Base-by-base conservation (phyloP, 2,797 vertebrate genomes). In the Gila robusta region DNA sequence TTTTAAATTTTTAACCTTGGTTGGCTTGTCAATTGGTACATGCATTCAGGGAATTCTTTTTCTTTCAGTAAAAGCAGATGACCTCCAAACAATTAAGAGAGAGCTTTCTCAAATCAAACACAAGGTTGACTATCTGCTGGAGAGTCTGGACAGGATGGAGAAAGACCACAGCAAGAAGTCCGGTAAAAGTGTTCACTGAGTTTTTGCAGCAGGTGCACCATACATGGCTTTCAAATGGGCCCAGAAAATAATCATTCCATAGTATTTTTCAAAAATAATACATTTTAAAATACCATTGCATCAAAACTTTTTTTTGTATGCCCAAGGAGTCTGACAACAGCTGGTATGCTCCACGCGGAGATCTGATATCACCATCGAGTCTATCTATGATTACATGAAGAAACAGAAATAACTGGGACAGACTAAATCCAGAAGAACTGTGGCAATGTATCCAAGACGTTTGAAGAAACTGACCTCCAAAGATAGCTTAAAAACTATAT, bases 51-150 rank as follows among this genome's bases (percentile, higher is more conserved):
- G 35, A 7, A 56, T 71, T 35, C 16, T 85, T 4, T 83, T 59
- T 37, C 26, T 32, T 76, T n/a, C 92, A 97, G 97, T 97, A 94
- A 97, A 96, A 94, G 92, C 92, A 1, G 96, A 97, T 62, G 97
- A 98, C 19, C 93, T 98, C 87, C 96, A 97, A 93, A 94, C 96
- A 86, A 96, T 97, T 89, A 97, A 98, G 93, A 95, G 95, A 85
- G 97, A 97, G 84, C 94, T 97, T 80, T 95, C 96, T n/a, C 97
- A 97, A 94, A 97, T 97, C 92, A 98, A 98, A 90, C 95, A 96
- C 94, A 98, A 97, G 91, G 96, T 97, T 93, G 97, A 97, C 91
- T 96, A 96, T 88, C 94, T 97, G 79, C 92, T 97, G 92, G 96
- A 97, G 90, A 97, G 94, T 90, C 91, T 97, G 71, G 97, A 97